Base-by-base conservation (phyloP, 2,797 vertebrate genomes). In the Myiothlypis coronata region DNA sequence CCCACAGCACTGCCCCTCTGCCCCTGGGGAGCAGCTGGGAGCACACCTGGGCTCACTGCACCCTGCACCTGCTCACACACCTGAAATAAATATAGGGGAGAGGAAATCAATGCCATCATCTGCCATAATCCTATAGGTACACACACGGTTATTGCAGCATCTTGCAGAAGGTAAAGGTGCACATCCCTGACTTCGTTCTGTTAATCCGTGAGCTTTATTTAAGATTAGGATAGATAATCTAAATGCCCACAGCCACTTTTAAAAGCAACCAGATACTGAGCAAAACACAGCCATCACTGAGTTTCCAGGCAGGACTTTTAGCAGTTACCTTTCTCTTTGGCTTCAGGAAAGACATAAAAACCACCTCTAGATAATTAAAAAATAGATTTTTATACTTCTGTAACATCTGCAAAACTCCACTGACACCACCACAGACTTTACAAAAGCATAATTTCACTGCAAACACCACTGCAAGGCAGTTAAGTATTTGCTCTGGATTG, bases 31-130 rank as follows among this genome's bases (percentile, higher is more conserved):
- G 9, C 56, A 93, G 28, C 28, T 6, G 12, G 19, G 21, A 60
- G 28, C 11, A 11, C 3, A 12, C 44, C 16, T 28, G 26, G 44
- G 21, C 26, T 83, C 28, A 28, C 7, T 1, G 52, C 4, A 56
- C 5, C 64, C 41, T 57, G 19, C 76, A 63, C 20, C n/a, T 61
- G 12, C 28, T 37, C 49, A 79, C n/a, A 37, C 19, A 24, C 8
- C 76, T 1, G 14, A 34, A 34, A 26, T 23, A 32, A 11, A 5
- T 0, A 4, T 0, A 4, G 6, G 4, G 11, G 7, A 14, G 11
- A 6, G 7, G 14, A 34, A 41, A 27, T 8, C 27, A 11, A 1
- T 17, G 28, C 53, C 30, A 28, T 19, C 3, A 39, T 20, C 41
- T 34, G 32, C 27, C 20, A 6, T 12, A 4, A 69, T 27, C n/a